These are phyloP conservation scores for Malacosoma neustria DNA, from an alignment of 2,888 invertebrate species.

Conservation along the genomic window DNA sequence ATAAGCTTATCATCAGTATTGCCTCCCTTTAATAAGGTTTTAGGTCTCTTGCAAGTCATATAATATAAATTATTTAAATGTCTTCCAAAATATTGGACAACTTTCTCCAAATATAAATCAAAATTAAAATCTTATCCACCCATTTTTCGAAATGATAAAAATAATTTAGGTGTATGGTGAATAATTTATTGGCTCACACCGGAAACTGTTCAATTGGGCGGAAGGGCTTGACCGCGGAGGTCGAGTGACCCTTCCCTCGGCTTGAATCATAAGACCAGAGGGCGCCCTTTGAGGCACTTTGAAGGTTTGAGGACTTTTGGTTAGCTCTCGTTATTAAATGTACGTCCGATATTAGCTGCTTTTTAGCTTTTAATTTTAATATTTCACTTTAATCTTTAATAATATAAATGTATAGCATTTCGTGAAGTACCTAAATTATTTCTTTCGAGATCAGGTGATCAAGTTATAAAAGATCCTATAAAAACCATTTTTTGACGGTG, in stretches of 20 bases:
- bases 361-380: too few species aligned
- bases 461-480: too few species aligned
- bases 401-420: too few species aligned
- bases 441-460: too few species aligned
- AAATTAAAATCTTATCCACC: not conserved
- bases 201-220: conserved; percentile 51
- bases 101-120: not conserved
- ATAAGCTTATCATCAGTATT: too few species aligned
- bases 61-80: too few species aligned
- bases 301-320: conserved; percentile 4
- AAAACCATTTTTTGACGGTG: too few species aligned
- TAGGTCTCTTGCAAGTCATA: too few species aligned
- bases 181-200: conserved; percentile 21
- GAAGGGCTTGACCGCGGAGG: conserved; percentile 58
- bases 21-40: too few species aligned
- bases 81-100: not conserved
- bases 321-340: not conserved
- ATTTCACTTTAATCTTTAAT: too few species aligned
- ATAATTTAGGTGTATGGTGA: conserved; percentile 14
- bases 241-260: conserved; percentile 63
- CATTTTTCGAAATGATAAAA: conserved; percentile 3
- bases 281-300: conserved; percentile 26
- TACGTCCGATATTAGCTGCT: not conserved
- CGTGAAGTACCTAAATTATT: too few species aligned
- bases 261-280: conserved; percentile 42